Evolutionary conservation across 2,888 invertebrate species (phyloP), one percentile per base, ranked within the genome.

Genomic region (Myathropa florea): DNA sequence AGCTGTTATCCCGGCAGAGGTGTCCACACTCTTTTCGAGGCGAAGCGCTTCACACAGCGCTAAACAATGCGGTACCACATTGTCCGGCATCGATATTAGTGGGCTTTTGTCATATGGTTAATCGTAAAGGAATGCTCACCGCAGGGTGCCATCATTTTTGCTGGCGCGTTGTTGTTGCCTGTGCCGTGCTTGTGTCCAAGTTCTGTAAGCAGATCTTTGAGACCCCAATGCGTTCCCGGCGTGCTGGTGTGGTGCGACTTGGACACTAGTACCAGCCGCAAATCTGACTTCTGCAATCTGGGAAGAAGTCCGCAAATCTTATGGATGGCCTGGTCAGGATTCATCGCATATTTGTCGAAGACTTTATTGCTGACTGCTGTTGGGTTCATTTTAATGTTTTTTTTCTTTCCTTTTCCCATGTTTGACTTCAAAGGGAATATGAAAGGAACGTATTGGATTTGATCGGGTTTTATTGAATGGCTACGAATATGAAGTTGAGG

Each of bases 21-120:
- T 85, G 81, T 82, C 81, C 82, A 85, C 81, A 82, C 85, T 81
- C 57, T 76, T 81, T 80, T 70, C 70, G 80, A 75, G 46, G 46
- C 57, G 57, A 21, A 65, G 84, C 57, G 75, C 76, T 81, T 81
- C 65, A 65, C 71, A 59, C 67, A 59, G 82, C 68, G 55, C 57
- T 72, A 55, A 72, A 85, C 85, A 85, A 85, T 85, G 85, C 77
- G 85, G 82, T 85, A 85, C 85, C 85, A 85, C 85, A 85, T 82
- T 85, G 85, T 85, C 81, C 59, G 68, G 65, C 85, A 85, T 85
- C 85, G 82, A 85, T 85, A 82, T 82, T 85, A 85, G 85, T 85
- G 85, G 72, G 77, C 85, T 85, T 85, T 85, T 85, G 85, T 85
- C 85, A 85, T 82, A 85, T 85, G 85, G 81, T 85, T 85, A 85